Conservation (phyloP, 2,797 vertebrate species). For the Merluccius polli region DNA sequence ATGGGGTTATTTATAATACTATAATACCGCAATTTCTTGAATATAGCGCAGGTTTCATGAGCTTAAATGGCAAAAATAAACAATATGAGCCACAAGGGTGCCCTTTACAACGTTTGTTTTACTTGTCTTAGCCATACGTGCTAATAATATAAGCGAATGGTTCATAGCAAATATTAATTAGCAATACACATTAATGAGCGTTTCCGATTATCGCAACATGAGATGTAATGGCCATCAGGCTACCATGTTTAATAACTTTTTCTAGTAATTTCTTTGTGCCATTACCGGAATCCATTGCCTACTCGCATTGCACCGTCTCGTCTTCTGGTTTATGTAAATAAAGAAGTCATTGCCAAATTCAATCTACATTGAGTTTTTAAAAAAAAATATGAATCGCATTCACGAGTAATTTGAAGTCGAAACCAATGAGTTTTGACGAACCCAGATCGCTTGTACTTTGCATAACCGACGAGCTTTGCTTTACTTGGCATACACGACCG, state of each 20-base stretch:
- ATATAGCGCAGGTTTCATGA: background rate
- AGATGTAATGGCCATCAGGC: background rate
- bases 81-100: background rate
- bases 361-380: background rate
- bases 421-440: background rate
- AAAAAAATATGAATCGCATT: background rate
- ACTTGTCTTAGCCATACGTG: background rate
- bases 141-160: background rate
- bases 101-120: background rate
- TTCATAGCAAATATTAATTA: no score
- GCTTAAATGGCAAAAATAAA: background rate
- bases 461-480: background rate
- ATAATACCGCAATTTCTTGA: background rate
- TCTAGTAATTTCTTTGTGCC: background rate
- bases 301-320: background rate
- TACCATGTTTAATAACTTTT: background rate
- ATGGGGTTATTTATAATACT: background rate
- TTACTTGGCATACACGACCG: background rate
- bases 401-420: background rate
- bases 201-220: background rate
- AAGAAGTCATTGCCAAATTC: background rate
- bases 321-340: background rate
- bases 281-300: background rate
- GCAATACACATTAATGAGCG: background rate
- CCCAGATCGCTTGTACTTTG: background rate